These are phyloP conservation scores for Glaucopsyche alexis DNA, from an alignment of 2,888 invertebrate species.

Conservation along the genomic window DNA sequence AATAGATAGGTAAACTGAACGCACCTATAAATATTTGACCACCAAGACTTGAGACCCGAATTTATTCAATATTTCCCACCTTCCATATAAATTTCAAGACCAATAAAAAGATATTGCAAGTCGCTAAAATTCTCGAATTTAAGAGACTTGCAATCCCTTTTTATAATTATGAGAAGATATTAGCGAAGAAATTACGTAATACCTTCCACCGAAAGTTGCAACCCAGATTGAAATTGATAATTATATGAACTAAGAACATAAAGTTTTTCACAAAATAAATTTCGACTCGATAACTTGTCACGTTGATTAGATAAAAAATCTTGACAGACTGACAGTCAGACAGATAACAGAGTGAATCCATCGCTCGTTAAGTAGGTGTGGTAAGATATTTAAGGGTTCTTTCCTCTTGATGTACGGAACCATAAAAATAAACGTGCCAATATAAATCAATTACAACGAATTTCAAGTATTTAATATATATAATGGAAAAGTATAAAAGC, in stretches of 20 bases:
- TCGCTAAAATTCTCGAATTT: too few relatives aligned
- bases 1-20: too few relatives aligned
- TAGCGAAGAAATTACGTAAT: too few relatives aligned
- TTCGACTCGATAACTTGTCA: background rate
- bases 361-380: background rate
- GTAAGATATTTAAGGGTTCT: too few relatives aligned
- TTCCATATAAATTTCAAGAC: too few relatives aligned
- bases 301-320: background rate
- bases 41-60: too few relatives aligned
- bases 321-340: background rate
- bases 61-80: too few relatives aligned
- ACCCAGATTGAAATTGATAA: background rate
- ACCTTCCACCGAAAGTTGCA: background rate
- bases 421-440: background rate
- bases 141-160: too few relatives aligned
- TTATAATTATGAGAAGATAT: too few relatives aligned
- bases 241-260: background rate
- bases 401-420: background rate
- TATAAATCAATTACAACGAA: background rate
- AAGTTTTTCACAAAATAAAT: background rate
- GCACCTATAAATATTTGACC: too few relatives aligned
- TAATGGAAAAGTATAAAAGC: background rate
- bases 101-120: too few relatives aligned
- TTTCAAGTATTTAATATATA: background rate
- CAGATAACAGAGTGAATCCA: background rate